Evolutionary conservation across 2,113 vertebrate species (phyloP).

Genomic region (Ramphastos sulfuratus): DNA sequence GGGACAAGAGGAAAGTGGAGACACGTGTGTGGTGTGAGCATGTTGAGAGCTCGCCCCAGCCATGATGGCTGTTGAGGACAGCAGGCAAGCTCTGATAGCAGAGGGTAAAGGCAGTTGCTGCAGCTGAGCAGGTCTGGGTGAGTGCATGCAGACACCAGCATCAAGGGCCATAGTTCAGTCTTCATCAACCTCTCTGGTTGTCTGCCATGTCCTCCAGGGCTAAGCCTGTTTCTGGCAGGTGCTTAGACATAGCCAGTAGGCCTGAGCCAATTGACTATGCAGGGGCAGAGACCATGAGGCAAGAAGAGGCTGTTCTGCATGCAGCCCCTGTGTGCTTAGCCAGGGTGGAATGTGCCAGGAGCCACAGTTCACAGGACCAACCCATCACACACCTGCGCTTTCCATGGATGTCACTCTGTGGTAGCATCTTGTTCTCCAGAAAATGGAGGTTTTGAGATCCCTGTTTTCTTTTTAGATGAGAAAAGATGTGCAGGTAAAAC

Average conservation of each 20-base stretch:
- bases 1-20: neutral
- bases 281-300: neutral
- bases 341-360: neutral
- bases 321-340: neutral
- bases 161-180: accelerated
- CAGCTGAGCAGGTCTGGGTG: neutral
- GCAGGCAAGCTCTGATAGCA: accelerated
- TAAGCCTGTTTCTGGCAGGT: neutral
- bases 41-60: neutral
- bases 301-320: neutral
- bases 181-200: neutral
- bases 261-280: accelerated
- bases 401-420: neutral
- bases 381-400: accelerated
- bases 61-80: neutral
- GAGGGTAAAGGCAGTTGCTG: neutral
- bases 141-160: accelerated
- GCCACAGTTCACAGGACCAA: neutral
- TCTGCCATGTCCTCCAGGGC: neutral
- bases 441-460: neutral
- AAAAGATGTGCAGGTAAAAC: neutral
- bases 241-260: accelerated
- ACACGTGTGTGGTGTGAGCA: accelerated
- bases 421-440: neutral
- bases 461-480: neutral